These are phyloP conservation scores for Pterocles gutturalis DNA, from an alignment of 2,113 vertebrate genomes.

Conservation along the genomic window DNA sequence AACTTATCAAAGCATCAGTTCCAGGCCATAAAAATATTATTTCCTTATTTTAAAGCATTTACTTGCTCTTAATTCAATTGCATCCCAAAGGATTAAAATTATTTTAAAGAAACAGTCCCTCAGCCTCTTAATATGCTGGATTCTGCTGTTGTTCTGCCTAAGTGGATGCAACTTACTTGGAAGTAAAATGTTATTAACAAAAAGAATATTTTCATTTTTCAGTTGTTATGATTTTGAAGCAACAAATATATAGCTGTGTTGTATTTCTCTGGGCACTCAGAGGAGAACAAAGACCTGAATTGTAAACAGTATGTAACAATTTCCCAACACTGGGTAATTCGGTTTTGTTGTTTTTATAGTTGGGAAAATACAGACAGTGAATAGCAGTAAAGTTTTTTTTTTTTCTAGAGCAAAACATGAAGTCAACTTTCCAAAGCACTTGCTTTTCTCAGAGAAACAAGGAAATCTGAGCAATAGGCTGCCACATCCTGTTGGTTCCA, in stretches of 20 bases:
- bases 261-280: background rate
- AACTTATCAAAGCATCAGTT: background rate
- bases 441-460: background rate
- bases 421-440: background rate
- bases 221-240: background rate
- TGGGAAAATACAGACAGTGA: background rate
- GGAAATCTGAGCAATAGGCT: background rate
- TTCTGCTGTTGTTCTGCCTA: background rate
- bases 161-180: background rate
- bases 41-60: background rate
- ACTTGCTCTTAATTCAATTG: background rate
- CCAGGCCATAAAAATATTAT: background rate
- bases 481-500: conserved; percentile 8
- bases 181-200: background rate
- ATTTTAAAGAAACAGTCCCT: background rate
- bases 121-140: background rate
- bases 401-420: background rate
- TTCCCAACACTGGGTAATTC: background rate
- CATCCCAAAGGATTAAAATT: background rate
- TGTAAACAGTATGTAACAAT: background rate
- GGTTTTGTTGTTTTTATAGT: background rate
- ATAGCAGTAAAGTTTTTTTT: background rate
- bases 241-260: background rate
- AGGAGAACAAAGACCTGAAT: background rate
- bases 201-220: background rate